Percentiles rank a stretch among this genome's conserved stretches.
Evolutionary conservation across 2,888 invertebrate genomes (phyloP).

Genomic region (Polyploca ridens): DNA sequence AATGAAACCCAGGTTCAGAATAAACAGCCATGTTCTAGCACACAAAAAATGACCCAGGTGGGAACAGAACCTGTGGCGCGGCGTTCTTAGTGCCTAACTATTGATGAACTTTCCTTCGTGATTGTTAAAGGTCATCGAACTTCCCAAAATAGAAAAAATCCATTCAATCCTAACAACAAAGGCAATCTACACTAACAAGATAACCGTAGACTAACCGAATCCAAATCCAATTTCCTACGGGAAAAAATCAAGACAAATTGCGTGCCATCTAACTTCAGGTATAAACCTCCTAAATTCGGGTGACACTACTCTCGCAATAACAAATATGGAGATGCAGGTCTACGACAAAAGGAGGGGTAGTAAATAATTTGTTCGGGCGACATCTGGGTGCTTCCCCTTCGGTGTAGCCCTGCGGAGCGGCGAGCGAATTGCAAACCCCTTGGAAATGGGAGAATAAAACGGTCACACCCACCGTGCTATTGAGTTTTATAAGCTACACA

Average conservation of each 20-base stretch:
- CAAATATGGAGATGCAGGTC: constrained; percentile 62
- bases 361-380: constrained; percentile 80
- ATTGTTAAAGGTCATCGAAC: not conserved
- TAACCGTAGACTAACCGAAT: constrained; percentile 10
- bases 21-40: no score
- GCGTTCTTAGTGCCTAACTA: no score
- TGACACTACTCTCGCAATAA: constrained; percentile 47
- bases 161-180: not conserved
- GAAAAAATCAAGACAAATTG: constrained; percentile 42
- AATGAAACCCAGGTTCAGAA: no score
- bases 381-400: constrained; percentile 81
- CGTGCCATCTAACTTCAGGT: constrained; percentile 21
- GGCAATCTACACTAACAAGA: not conserved
- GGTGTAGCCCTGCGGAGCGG: constrained; percentile 57
- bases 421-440: constrained; percentile 53
- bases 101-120: no score
- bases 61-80: no score
- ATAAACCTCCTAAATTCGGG: constrained; percentile 38
- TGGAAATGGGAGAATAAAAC: constrained; percentile 65
- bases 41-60: no score
- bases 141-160: not conserved
- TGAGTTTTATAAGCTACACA: constrained; percentile 56
- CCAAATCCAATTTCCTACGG: constrained; percentile 39
- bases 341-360: constrained; percentile 71
- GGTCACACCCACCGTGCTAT: constrained; percentile 72